Conservation (phyloP, 1,140 invertebrate species). For the Grapholita molesta region DNA sequence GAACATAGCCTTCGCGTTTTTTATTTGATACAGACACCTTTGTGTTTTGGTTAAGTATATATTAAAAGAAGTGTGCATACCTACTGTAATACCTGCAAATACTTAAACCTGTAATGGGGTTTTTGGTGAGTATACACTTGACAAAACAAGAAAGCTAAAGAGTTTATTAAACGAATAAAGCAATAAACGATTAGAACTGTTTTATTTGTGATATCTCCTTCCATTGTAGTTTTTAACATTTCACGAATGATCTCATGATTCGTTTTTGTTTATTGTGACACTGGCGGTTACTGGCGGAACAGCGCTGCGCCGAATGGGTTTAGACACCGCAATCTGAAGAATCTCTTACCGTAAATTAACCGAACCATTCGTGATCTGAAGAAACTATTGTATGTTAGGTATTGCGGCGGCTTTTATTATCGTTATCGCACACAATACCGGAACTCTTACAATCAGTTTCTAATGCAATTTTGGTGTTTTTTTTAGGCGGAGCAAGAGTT, state of each 20-base stretch:
- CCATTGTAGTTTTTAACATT: slow-evolving; percentile 10
- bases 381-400: neutral
- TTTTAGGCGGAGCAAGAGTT: slow-evolving; percentile 68
- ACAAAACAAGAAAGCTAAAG: slow-evolving; percentile 18
- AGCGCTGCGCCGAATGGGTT: neutral
- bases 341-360: slow-evolving; percentile 21
- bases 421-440: slow-evolving; percentile 21
- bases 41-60: neutral
- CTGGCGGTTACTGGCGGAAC: neutral
- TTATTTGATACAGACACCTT: neutral
- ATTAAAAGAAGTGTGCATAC: neutral
- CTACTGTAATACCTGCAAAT: neutral
- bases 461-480: slow-evolving; percentile 19
- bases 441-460: slow-evolving; percentile 21
- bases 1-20: neutral
- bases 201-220: slow-evolving; percentile 35
- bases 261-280: neutral
- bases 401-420: neutral
- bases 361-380: neutral
- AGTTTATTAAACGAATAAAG: slow-evolving; percentile 28
- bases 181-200: slow-evolving; percentile 28
- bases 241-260: neutral
- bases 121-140: slow-evolving; percentile 26
- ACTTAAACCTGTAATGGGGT: neutral
- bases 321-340: slow-evolving; percentile 10